Evolutionary conservation across 2,888 invertebrate genomes (phyloP).

Genomic region (Tachystola acroxantha): DNA sequence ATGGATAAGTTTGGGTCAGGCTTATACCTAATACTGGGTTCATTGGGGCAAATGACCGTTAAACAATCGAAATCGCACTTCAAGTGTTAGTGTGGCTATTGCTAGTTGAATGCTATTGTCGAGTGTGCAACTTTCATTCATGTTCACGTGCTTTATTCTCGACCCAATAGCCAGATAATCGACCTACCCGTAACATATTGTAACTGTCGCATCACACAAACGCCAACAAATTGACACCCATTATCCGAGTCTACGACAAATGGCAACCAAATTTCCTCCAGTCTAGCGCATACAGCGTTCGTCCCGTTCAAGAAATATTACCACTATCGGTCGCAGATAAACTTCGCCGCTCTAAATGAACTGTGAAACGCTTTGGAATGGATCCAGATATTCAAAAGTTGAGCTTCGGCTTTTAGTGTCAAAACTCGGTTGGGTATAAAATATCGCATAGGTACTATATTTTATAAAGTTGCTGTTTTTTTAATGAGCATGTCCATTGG

Average conservation of each 20-base stretch:
- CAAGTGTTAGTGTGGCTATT: too few relatives aligned
- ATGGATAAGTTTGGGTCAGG: too few relatives aligned
- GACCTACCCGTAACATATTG: background rate
- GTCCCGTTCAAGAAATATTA: conserved; percentile 18
- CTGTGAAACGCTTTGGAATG: conserved; percentile 22
- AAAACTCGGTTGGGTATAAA: background rate
- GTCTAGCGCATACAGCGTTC: background rate
- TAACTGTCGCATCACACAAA: background rate
- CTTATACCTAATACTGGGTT: too few relatives aligned
- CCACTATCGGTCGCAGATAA: conserved; percentile 22
- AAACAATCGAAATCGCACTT: too few relatives aligned
- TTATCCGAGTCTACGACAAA: conserved; percentile 1
- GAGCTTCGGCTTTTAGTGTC: conserved; percentile 1
- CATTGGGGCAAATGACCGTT: too few relatives aligned
- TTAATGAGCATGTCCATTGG: too few relatives aligned
- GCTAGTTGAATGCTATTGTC: too few relatives aligned
- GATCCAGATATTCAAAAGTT: conserved; percentile 19
- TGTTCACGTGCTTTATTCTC: too few relatives aligned
- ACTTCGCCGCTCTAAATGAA: conserved; percentile 24
- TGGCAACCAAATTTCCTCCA: background rate
- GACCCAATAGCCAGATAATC: too few relatives aligned
- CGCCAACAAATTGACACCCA: conserved; percentile 2
- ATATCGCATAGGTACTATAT: too few relatives aligned
- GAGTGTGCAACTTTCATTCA: too few relatives aligned
- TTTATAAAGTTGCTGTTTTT: too few relatives aligned